A percentile compares a stretch with the other conserved stretches of the same genome.
Evolutionary conservation across 2,888 invertebrate genomes (phyloP).

Genomic region (Drosophila macrothrix): DNA sequence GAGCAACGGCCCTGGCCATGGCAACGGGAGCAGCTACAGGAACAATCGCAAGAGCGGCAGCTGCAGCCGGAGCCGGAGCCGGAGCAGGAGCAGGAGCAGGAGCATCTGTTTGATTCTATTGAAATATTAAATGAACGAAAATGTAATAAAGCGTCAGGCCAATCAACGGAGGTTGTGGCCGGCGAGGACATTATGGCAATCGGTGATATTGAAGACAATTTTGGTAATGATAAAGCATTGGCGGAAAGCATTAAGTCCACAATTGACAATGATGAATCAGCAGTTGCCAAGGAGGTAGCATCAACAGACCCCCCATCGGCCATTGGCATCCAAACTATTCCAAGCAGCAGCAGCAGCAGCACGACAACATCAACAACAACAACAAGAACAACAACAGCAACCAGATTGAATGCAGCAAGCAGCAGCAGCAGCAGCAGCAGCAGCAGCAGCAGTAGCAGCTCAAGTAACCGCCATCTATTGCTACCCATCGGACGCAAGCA

Average conservation of each 20-base stretch:
- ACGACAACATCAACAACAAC: constrained; percentile 8
- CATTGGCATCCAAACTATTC: neutral
- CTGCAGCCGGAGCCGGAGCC: constrained; percentile 22
- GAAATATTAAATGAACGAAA: constrained; percentile 80
- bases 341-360: constrained; percentile 1
- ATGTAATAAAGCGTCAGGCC: constrained; percentile 75
- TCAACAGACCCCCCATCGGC: neutral
- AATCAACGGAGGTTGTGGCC: constrained; percentile 40
- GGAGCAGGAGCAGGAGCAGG: constrained; percentile 35
- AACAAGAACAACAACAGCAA: constrained; percentile 5
- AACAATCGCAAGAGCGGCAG: neutral
- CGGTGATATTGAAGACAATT: constrained; percentile 75
- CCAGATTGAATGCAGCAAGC: neutral
- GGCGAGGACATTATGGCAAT: constrained; percentile 62
- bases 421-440: constrained; percentile 10
- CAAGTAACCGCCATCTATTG: constrained; percentile 17
- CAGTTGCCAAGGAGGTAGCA: constrained; percentile 19
- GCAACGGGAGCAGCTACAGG: constrained; percentile 28
- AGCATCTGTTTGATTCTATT: constrained; percentile 72
- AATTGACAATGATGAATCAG: constrained; percentile 72
- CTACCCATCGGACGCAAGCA: constrained; percentile 46
- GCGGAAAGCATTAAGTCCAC: constrained; percentile 52
- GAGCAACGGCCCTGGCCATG: constrained; percentile 12
- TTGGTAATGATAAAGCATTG: constrained; percentile 68
- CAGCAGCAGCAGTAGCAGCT: constrained; percentile 5